These are phyloP conservation scores for Galerucella nymphaeae DNA, from an alignment of 2,888 invertebrate genomes.

Conservation along the genomic window DNA sequence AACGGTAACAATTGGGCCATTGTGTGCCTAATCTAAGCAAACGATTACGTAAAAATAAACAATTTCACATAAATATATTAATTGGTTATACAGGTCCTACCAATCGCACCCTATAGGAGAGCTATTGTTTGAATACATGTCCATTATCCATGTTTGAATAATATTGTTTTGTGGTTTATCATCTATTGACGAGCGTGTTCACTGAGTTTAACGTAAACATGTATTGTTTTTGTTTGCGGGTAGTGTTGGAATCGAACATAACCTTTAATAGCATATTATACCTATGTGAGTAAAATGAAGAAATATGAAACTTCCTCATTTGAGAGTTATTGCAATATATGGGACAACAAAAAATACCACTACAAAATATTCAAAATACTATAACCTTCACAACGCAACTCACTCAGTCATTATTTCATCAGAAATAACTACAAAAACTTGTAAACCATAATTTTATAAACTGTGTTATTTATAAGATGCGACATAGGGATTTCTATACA, in stretches of 20 bases:
- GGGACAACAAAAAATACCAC: too few relatives aligned
- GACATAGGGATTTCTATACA: too few relatives aligned
- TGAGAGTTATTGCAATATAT: too few relatives aligned
- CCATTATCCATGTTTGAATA: constrained; percentile 29
- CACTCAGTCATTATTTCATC: too few relatives aligned
- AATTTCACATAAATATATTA: constrained; percentile 11
- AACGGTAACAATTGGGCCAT: background rate
- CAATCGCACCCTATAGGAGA: constrained; percentile 19
- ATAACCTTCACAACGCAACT: too few relatives aligned
- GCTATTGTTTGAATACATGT: constrained; percentile 24
- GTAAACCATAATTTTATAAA: too few relatives aligned
- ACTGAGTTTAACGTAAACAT: constrained; percentile 10
- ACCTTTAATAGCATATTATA: background rate
- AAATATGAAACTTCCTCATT: too few relatives aligned
- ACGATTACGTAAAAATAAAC: constrained; percentile 12
- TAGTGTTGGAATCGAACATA: background rate
- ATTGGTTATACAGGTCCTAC: background rate
- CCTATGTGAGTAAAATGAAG: too few relatives aligned
- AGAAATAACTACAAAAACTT: too few relatives aligned
- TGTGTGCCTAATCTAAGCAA: background rate
- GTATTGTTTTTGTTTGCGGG: background rate
- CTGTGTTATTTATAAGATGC: too few relatives aligned
- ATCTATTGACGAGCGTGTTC: constrained; percentile 10
- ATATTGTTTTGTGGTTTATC: constrained; percentile 20
- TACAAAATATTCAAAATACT: too few relatives aligned